Evolutionary conservation across 2,888 invertebrate species (phyloP).

Genomic region (Habroteleia sp.): DNA sequence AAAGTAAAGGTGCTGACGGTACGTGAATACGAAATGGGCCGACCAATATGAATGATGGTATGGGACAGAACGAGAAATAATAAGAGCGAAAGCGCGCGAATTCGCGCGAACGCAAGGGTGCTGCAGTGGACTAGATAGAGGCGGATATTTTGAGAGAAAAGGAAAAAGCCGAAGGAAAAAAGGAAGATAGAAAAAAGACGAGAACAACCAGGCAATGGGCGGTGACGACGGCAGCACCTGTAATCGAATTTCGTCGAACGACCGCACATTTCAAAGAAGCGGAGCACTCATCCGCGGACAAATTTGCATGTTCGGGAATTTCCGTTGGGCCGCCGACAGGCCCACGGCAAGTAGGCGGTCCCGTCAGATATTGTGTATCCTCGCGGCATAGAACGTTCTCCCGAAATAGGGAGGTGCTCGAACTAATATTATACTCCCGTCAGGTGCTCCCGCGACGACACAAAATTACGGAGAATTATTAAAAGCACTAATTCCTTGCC

Average conservation of each 20-base stretch:
- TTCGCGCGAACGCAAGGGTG: conserved; percentile 38
- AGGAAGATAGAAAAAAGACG: neutral
- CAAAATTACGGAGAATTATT: conserved; percentile 56
- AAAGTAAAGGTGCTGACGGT: conserved; percentile 48
- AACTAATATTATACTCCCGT: conserved; percentile 54
- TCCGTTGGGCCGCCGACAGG: conserved; percentile 52
- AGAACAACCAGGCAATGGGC: conserved; percentile 45
- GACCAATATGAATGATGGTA: conserved; percentile 7
- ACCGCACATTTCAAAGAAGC: conserved; percentile 57
- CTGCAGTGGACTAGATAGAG: conserved; percentile 22
- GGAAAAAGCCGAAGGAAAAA: neutral
- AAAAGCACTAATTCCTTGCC: conserved; percentile 51
- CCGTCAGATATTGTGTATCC: conserved; percentile 25
- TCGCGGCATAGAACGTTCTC: conserved; percentile 24
- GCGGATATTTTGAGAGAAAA: conserved; percentile 15
- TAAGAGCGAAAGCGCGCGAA: conserved; percentile 35
- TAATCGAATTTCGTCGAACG: conserved; percentile 64
- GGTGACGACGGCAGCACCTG: conserved; percentile 59
- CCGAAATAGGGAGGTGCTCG: conserved; percentile 40
- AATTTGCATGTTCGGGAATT: conserved; percentile 63
- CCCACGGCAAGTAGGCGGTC: conserved; percentile 53
- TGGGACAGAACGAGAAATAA: conserved; percentile 38
- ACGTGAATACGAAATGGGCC: conserved; percentile 47
- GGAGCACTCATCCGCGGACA: conserved; percentile 55
- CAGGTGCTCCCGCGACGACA: conserved; percentile 46